A percentile compares a stretch with the other conserved stretches of the same genome.
Conservation (phyloP, 2,797 vertebrate species). For the Arctocebus calabarensis region DNA sequence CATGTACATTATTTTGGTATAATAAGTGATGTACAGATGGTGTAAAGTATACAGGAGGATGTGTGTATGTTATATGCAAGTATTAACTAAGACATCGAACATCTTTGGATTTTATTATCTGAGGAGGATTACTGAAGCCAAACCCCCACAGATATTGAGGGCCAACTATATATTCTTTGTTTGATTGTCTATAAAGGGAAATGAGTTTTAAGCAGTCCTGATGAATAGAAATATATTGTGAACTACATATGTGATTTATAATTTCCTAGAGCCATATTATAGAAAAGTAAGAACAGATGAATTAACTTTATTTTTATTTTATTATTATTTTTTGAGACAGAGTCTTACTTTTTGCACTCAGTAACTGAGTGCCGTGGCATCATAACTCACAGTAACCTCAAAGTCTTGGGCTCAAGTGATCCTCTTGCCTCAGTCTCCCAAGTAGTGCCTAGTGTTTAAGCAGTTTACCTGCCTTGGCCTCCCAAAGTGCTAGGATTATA, state of each 20-base stretch:
- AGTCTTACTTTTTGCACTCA: too few species aligned
- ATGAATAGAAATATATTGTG: neutral
- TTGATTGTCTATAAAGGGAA: neutral
- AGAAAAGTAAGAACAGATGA: neutral
- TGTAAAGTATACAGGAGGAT: neutral
- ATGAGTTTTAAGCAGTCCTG: neutral
- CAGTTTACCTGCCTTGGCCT: too few species aligned
- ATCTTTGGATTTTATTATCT: neutral
- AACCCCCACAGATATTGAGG: neutral
- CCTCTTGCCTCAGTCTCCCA: too few species aligned
- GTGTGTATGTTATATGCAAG: neutral
- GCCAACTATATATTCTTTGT: neutral
- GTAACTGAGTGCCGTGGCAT: too few species aligned
- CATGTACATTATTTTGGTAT: neutral
- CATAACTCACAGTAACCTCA: too few species aligned
- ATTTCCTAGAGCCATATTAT: neutral
- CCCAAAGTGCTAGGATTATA: too few species aligned
- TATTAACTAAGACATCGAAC: neutral
- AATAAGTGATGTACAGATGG: neutral
- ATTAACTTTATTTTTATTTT: neutral
- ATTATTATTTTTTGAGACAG: too few species aligned
- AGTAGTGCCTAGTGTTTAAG: too few species aligned
- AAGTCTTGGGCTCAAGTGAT: too few species aligned
- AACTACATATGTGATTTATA: neutral
- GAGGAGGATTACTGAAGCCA: neutral